Evolutionary conservation across 35 echinoderm and acorn worm genomes (phyloP), one percentile per base, ranked within the genome.

Genomic region (Hemicentrotus pulcherrimus): DNA sequence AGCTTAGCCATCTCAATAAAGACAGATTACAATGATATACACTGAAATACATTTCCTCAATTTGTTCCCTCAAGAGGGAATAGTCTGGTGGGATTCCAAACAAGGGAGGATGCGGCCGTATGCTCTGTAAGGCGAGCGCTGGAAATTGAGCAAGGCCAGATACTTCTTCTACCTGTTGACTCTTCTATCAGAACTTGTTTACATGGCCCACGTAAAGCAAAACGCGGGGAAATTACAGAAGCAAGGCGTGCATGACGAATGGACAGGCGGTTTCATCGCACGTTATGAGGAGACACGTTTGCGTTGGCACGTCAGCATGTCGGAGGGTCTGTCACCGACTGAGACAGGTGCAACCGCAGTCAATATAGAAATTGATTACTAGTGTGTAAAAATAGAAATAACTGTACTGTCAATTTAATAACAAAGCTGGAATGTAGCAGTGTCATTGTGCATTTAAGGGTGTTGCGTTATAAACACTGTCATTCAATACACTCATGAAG

Each of bases 361-460:
- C 65, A 78, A 78, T 28, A 78, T n/a, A 78, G 65, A 78, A 78
- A 78, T 78, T 78, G 65, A 78, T 78, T 78, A 78, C 65, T n/a
- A n/a, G 65, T 22, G 65, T 78, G 28, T 78, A 78, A 78, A 78
- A 78, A 78, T 78, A 78, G 65, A 78, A 28, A 78, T 78, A 78
- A 4, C 65, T n/a, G 65, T 18, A 78, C 65, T 78, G 65, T 78
- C 65, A 78, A 78, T 78, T 78, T 78, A 78, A 78, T 78, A 78
- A 78, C 19, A 78, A 30, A 28, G 19, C 65, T 28, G 65, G 65
- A 78, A 78, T 78, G 65, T n/a, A 78, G 28, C 65, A 28, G 22
- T 78, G 19, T n/a, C 28, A 78, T 55, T 55, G 50, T 10, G 50
- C 50, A 55, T 55, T 55, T 15, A 55, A 14, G 15, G 50, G 50